Conservation (phyloP, 2,113 vertebrate species). For the Mystacornis crossleyi region DNA sequence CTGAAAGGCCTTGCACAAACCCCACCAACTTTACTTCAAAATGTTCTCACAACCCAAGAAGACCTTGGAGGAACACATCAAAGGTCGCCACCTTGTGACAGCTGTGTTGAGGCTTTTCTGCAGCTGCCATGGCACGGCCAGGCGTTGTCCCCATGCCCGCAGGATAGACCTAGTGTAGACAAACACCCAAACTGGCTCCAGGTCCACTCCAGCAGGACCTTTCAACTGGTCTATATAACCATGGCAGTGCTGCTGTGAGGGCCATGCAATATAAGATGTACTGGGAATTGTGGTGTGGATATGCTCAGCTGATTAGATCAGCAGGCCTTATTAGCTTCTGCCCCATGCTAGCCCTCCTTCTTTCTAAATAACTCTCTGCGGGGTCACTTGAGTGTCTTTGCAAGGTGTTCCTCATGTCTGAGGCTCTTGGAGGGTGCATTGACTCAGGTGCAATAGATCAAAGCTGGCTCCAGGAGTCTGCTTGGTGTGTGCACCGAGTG, state of each 20-base stretch:
- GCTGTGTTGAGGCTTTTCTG: not conserved
- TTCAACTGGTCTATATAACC: not conserved
- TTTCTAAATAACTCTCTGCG: not conserved
- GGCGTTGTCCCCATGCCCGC: accelerated
- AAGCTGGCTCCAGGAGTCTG: not conserved
- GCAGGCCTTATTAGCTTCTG: not conserved
- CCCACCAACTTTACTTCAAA: no score
- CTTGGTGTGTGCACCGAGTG: accelerated
- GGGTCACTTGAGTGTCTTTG: not conserved
- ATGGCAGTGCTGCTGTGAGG: not conserved
- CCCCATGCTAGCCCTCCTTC: not conserved
- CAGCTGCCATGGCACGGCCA: not conserved
- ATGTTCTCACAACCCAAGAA: not conserved
- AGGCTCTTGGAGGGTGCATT: not conserved
- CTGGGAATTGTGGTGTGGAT: not conserved
- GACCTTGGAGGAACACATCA: not conserved
- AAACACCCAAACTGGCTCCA: not conserved
- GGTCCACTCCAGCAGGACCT: not conserved
- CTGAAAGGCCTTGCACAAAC: not conserved
- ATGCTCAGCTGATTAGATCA: not conserved
- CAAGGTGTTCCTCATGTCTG: not conserved
- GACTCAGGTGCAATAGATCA: not conserved
- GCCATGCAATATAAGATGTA: not conserved
- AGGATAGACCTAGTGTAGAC: not conserved
- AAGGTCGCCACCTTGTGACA: slow-evolving; percentile 48